Base-by-base conservation (phyloP, 2,113 vertebrate genomes). In the Phycodurus eques region DNA sequence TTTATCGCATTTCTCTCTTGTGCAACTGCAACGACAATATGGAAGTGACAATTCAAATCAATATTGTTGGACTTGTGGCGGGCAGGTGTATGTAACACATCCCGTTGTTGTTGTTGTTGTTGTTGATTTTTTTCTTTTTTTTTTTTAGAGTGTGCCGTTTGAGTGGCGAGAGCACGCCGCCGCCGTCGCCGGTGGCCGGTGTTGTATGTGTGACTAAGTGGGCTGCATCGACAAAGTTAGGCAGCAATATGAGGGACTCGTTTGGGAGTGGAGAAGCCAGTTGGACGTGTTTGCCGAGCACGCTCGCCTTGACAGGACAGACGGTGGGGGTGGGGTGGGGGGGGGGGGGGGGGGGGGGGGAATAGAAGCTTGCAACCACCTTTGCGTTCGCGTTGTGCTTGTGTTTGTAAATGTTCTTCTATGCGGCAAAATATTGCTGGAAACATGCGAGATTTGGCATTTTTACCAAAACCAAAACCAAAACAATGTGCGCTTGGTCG, bases 261-360 rank as follows among this genome's bases (percentile, higher is more conserved):
- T 88, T 90, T 83, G 67, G 87, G 90, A 93, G 92, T 93, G 91
- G 94, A 89, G 86, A 87, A 94, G 94, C 95, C 94, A 92, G 95
- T 97, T 87, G 31, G 90, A 96, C 94, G 92, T 93, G 95, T 98
- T 95, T 95, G 88, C 67, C 79, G 12, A 35, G 59, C 59, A 35
- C 31, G 10, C 31, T 4, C 11, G 59, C 2, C 6, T 35, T 47
- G 64, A 15, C 64, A 47, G 22, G n/a, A 46, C 44, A 66, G 22
- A 5, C 3, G 35, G 59, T 27, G 14, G 27, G 27, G 27, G 27
- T 1, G 27, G 27, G 27, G 27, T 1, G 27, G 27, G 27, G 27
- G 27, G 27, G 27, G 27, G 27, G 27, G 2, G 27, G 33, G 14
- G 27, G 57, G 12, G 15, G 33, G 13, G 57, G 17, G 33, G 9